These are phyloP conservation scores for Sebastes melanostomus DNA, from an alignment of 2,797 vertebrate genomes.

Conservation along the genomic window DNA sequence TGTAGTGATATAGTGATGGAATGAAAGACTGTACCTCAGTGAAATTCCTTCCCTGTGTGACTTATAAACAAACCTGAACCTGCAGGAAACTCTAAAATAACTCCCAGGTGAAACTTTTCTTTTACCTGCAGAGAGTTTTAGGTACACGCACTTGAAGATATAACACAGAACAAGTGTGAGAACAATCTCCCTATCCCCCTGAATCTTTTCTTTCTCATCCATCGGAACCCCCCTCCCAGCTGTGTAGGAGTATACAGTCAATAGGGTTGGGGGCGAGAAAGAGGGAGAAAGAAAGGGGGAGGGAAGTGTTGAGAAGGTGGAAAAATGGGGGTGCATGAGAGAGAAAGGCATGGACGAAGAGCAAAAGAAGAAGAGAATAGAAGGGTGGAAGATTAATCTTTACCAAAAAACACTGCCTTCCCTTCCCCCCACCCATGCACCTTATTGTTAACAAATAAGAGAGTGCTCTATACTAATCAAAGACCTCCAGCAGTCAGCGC, in stretches of 20 bases:
- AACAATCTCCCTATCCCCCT: constrained; percentile 34
- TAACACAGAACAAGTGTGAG: constrained; percentile 26
- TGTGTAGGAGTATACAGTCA: constrained; percentile 80
- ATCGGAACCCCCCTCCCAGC: constrained; percentile 54
- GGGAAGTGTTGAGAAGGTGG: constrained; percentile 68
- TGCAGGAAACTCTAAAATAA: constrained; percentile 12
- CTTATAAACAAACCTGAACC: constrained; percentile 39
- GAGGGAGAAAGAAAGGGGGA: constrained; percentile 63
- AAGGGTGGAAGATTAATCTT: constrained; percentile 85
- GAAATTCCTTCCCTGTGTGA: constrained; percentile 44
- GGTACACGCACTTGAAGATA: constrained; percentile 22
- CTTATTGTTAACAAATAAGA: constrained; percentile 84
- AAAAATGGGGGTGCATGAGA: constrained; percentile 62
- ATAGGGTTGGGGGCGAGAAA: constrained; percentile 62
- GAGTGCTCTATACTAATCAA: constrained; percentile 75
- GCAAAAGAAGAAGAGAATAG: constrained; percentile 74
- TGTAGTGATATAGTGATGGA: constrained; percentile 79
- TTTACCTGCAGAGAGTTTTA: constrained; percentile 6
- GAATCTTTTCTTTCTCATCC: constrained; percentile 59
- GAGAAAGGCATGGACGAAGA: constrained; percentile 65
- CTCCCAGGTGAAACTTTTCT: background rate
- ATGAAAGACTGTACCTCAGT: constrained; percentile 80
- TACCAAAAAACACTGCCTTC: constrained; percentile 73
- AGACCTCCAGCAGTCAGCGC: constrained; percentile 80
- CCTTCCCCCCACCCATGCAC: constrained; percentile 72